These are phyloP conservation scores for Psilopsiagon aymara DNA, from an alignment of 2,113 vertebrate species.

Conservation along the genomic window DNA sequence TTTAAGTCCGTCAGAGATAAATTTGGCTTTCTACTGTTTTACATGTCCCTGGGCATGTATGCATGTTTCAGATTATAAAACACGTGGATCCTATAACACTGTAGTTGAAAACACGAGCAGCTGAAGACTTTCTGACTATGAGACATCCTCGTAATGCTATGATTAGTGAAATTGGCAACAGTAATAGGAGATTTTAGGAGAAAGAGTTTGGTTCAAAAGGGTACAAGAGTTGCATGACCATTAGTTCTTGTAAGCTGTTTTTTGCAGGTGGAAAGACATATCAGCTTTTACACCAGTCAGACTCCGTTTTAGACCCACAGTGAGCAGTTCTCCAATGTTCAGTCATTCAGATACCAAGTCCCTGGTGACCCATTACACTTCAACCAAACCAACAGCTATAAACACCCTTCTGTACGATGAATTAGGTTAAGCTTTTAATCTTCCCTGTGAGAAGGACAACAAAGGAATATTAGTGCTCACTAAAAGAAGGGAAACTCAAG, in stretches of 20 bases:
- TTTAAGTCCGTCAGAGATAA: background rate
- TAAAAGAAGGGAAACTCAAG: conserved; percentile 1
- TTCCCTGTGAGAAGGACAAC: conserved; percentile 42
- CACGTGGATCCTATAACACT: background rate
- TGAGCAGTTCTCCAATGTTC: background rate
- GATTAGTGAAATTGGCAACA: background rate
- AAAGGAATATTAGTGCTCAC: conserved; percentile 13
- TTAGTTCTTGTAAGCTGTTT: conserved; percentile 33
- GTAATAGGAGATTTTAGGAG: background rate
- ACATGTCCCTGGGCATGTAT: background rate
- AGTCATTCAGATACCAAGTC: background rate
- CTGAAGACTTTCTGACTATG: conserved; percentile 13
- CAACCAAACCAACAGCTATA: conserved; percentile 37
- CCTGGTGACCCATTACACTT: conserved; percentile 11
- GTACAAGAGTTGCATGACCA: background rate
- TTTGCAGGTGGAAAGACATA: conserved; percentile 40
- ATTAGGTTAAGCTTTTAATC: conserved; percentile 52
- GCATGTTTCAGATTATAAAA: background rate
- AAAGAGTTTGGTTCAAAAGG: background rate
- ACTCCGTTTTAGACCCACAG: conserved; percentile 13
- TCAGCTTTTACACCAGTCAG: conserved; percentile 1
- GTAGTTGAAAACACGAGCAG: background rate
- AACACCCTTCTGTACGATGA: conserved; percentile 26
- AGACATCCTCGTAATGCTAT: background rate
- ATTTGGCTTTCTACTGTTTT: background rate